Conservation (phyloP, 2,888 invertebrate species). For the Drosophila acutilabella region DNA sequence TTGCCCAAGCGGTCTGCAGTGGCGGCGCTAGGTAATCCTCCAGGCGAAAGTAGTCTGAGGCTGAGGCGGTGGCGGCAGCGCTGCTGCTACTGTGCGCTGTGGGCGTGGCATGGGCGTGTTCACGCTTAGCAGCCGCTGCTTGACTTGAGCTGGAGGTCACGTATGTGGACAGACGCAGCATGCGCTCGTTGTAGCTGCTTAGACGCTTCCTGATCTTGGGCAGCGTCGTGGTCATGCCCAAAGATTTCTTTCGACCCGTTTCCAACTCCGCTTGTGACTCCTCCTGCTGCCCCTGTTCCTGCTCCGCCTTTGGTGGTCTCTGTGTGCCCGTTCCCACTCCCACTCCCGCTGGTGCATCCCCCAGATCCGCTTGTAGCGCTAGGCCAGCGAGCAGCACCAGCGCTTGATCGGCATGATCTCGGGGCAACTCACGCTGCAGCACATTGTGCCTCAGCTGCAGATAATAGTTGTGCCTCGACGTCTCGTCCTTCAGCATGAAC, state of each 20-base stretch:
- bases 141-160: constrained; percentile 60
- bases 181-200: constrained; percentile 78
- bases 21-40: constrained; percentile 93
- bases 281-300: constrained; percentile 48
- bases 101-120: constrained; percentile 25
- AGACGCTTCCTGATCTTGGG: constrained; percentile 81
- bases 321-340: constrained; percentile 12
- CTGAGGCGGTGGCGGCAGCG: constrained; percentile 4
- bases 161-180: constrained; percentile 77
- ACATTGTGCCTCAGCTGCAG: constrained; percentile 96
- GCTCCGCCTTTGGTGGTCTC: constrained; percentile 41
- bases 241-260: constrained; percentile 1
- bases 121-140: constrained; percentile 4
- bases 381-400: constrained; percentile 93
- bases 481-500: constrained; percentile 94
- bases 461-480: constrained; percentile 97
- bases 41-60: constrained; percentile 89
- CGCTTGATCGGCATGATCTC: constrained; percentile 87
- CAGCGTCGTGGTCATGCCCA: constrained; percentile 73
- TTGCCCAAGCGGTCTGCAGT: constrained; percentile 86
- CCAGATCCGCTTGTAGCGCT: constrained; percentile 96
- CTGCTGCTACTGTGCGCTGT: constrained; percentile 43
- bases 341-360: constrained; percentile 87
- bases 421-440: constrained; percentile 88
- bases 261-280: constrained; percentile 45